phyloP scores from a whole-genome alignment of 2,888 invertebrate genomes.

The Leucophora obtusa region DNA sequence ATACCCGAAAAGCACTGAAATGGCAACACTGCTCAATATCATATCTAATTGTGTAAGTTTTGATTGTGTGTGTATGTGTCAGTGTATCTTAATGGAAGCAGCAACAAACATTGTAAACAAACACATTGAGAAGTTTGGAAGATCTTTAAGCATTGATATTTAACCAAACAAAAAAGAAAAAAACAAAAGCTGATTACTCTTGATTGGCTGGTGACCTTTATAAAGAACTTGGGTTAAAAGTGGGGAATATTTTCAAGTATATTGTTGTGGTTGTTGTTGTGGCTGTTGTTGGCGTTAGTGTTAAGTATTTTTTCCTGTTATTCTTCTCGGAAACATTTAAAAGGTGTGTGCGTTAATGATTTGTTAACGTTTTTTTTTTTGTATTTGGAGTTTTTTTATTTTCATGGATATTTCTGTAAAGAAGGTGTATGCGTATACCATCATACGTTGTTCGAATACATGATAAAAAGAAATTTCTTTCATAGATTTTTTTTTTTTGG shows the following conservation, averaged over 20 bases:
- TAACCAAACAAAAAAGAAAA: background rate
- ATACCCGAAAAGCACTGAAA: too few relatives aligned
- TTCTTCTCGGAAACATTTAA: background rate
- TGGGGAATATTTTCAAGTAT: background rate
- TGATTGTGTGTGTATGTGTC: background rate
- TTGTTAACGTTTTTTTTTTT: background rate
- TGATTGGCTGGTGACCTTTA: slow-evolving; percentile 4
- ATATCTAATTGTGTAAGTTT: background rate
- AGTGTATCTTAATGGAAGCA: background rate
- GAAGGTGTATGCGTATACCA: background rate
- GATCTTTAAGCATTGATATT: slow-evolving; percentile 3
- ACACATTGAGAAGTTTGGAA: too few relatives aligned
- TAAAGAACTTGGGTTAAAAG: slow-evolving; percentile 5
- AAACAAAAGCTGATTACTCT: background rate
- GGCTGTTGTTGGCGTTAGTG: background rate
- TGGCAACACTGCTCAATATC: too few relatives aligned
- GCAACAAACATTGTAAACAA: background rate
- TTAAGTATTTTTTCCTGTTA: slow-evolving; percentile 2
- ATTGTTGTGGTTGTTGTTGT: background rate
- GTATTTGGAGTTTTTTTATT: background rate
- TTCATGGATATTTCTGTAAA: background rate
- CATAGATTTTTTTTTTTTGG: background rate
- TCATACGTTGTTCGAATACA: background rate
- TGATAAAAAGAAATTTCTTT: too few relatives aligned
- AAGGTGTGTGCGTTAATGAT: slow-evolving; percentile 5